A percentile compares a stretch with the other conserved stretches of the same genome.
phyloP scores from a whole-genome alignment of 2,797 vertebrate genomes.

The Cynodonichthys magdalenae region DNA sequence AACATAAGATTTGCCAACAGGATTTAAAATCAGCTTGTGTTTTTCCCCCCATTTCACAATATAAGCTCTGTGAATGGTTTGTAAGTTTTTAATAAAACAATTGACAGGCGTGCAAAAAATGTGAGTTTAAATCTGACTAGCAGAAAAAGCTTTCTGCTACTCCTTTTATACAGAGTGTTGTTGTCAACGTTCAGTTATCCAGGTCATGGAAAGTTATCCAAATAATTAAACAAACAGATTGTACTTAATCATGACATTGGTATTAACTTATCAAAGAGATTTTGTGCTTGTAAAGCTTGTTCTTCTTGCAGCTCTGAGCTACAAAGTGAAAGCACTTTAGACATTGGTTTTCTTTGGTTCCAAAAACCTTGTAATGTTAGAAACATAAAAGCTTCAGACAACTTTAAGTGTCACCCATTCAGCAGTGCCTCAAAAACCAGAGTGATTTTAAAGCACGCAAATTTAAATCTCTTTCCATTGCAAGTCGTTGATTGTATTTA shows the following conservation, averaged over 20 bases:
- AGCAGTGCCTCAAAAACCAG: not conserved
- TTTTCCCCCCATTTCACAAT: slow-evolving; percentile 12
- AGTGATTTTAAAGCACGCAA: not conserved
- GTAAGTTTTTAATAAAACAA: slow-evolving; percentile 1
- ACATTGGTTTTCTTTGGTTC: not conserved
- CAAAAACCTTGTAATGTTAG: not conserved
- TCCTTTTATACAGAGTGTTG: not conserved
- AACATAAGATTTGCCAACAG: slow-evolving; percentile 47
- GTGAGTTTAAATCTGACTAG: not conserved
- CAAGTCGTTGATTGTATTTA: not conserved
- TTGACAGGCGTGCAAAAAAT: not conserved
- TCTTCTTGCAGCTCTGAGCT: not conserved
- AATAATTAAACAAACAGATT: not conserved
- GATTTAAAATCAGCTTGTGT: slow-evolving; percentile 32
- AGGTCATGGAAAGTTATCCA: not conserved
- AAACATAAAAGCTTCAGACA: not conserved
- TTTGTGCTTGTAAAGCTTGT: not conserved
- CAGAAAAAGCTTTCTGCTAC: not conserved
- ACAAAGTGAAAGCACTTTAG: not conserved
- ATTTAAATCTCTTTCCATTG: not conserved
- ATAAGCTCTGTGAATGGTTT: slow-evolving; percentile 25
- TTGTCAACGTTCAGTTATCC: not conserved
- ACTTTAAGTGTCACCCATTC: not conserved
- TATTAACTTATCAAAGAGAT: not conserved
- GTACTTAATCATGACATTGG: not conserved